Conservation (phyloP, 2,888 invertebrate species). For the Polydrusus pterygomalis region DNA sequence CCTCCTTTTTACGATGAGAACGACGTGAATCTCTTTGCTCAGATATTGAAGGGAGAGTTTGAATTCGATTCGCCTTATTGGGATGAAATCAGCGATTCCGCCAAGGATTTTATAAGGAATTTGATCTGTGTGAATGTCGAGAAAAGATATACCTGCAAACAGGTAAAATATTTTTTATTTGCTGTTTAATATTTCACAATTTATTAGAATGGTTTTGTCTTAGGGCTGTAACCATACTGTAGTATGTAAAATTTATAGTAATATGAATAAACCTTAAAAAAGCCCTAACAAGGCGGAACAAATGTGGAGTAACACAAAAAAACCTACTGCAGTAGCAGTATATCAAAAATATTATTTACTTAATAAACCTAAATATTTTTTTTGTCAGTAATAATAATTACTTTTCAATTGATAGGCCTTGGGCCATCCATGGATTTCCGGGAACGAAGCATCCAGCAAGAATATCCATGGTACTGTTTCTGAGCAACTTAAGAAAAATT, state of each 20-base stretch:
- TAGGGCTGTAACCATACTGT: too few relatives aligned
- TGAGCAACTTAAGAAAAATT: conserved; percentile 99
- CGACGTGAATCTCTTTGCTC: conserved; percentile 98
- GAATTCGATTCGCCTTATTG: conserved; percentile 99
- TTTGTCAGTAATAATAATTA: background rate
- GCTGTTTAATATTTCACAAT: too few relatives aligned
- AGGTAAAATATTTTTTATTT: conserved; percentile 21
- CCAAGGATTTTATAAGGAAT: conserved; percentile 98
- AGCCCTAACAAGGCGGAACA: too few relatives aligned
- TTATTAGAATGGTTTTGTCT: too few relatives aligned
- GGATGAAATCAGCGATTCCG: conserved; percentile 99
- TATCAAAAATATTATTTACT: too few relatives aligned
- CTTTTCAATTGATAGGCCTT: conserved; percentile 80
- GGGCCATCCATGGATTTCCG: conserved; percentile 98
- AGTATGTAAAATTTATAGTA: too few relatives aligned
- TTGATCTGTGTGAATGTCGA: conserved; percentile 99
- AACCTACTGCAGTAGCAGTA: too few relatives aligned
- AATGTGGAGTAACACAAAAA: too few relatives aligned
- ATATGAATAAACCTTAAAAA: too few relatives aligned
- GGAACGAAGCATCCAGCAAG: conserved; percentile 97
- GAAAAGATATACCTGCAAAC: conserved; percentile 75
- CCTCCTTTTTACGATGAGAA: conserved; percentile 99
- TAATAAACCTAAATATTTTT: too few relatives aligned
- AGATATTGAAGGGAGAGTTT: conserved; percentile 98
- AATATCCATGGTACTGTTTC: conserved; percentile 99